Evolutionary conservation across 1,140 invertebrate species (phyloP).

Genomic region (Monochamus saltuarius): DNA sequence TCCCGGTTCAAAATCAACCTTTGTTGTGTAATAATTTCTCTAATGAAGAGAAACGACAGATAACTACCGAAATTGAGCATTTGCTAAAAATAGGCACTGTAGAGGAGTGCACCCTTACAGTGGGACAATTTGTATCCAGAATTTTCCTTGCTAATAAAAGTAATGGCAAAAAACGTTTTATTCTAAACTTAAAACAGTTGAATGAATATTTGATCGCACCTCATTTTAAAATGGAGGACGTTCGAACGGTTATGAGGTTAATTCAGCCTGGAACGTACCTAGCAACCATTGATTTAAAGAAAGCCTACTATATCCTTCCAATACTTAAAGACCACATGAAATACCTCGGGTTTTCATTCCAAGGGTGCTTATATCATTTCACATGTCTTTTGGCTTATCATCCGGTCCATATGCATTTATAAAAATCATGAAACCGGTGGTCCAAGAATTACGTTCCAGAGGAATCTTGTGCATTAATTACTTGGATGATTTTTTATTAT

Average conservation of each 20-base stretch:
- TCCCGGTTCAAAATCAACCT: not conserved
- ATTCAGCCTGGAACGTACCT: not conserved
- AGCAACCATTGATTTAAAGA: not conserved
- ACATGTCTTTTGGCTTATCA: constrained; percentile 2
- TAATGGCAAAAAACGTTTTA: no score
- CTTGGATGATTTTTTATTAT: constrained; percentile 13
- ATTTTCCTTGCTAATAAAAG: no score
- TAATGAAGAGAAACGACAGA: not conserved
- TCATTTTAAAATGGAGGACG: constrained; percentile 9
- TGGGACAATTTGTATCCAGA: not conserved
- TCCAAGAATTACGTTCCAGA: not conserved
- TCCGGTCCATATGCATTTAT: not conserved
- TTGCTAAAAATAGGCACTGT: not conserved
- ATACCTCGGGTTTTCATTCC: not conserved
- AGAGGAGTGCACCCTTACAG: not conserved
- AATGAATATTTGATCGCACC: not conserved
- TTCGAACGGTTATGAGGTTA: not conserved
- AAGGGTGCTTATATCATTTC: not conserved
- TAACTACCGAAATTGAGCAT: not conserved
- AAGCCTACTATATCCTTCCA: not conserved
- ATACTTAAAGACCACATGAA: not conserved
- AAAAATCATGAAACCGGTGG: constrained; percentile 8
- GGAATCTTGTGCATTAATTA: constrained; percentile 5
- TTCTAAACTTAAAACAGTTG: constrained; percentile 3
- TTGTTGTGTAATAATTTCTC: not conserved